Evolutionary conservation across 2,113 vertebrate species (phyloP), one percentile per base, ranked within the genome.

Genomic region (Grantiella picta): DNA sequence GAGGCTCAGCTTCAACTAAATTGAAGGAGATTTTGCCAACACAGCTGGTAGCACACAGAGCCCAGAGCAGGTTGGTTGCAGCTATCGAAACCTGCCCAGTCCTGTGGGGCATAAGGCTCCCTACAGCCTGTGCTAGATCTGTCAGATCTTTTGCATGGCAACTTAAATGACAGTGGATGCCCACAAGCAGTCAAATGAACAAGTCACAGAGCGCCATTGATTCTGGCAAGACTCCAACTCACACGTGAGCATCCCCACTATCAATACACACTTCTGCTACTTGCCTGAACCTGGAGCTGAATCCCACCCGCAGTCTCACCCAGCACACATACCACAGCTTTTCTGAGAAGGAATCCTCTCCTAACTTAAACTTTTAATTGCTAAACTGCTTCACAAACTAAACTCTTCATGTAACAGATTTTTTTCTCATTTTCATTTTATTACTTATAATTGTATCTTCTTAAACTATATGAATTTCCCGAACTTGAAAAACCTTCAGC

Each of bases 11-110:
- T 79, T 27, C 22, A 2, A 1, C 38, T n/a, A 12, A 61, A 11
- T 15, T 19, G 17, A 31, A n/a, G 71, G 12, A 71, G 33, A 68
- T 31, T 82, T 91, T 84, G 25, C 29, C 82, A 52, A 25, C 1
- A 2, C 1, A 0, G 11, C 5, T 4, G 4, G 23, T 3, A 44
- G 23, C 7, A 2, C 56, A 60, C 0, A 0, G n/a, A 90, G 40
- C 59, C 68, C 21, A 42, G 16, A 14, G 56, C 35, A 38, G 7
- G 19, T 52, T 82, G 6, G 19, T 52, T 82, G 33, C 69, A 47
- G 33, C 40, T n/a, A 10, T 8, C 0, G 0, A 27, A 70, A n/a
- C 25, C 61, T 44, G 19, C 40, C 44, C 11, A 4, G 49, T 38
- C 78, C 60, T 60, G 35, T 1, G 23, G 38, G 5, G 5, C 44